Base-by-base conservation (phyloP, 92 coral and sea anemone species). In the Zoanthus sociatus region DNA sequence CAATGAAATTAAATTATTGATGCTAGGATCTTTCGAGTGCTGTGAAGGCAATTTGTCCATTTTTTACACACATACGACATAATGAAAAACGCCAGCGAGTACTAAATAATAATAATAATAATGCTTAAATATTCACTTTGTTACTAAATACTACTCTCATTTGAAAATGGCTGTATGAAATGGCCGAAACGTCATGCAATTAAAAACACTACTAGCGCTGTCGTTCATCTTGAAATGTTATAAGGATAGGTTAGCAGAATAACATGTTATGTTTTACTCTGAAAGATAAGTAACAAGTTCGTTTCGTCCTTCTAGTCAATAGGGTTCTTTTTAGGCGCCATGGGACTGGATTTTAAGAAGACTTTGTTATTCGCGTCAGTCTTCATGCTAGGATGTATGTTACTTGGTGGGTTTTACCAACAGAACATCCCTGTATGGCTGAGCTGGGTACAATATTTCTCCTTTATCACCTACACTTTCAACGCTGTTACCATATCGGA, bases 391-490 rank as follows among this genome's bases (percentile, higher is more conserved):
- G 48, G 89, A 0, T 77, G 88, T 5, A 96, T 96, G 99, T 73
- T 96, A 86, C 87, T 95, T 20, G 99, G 97, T 10, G 99, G 99
- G 21, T 96, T 96, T 71, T 96, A 90, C 78, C 98, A 95, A 60
- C 84, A 90, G 30, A 78, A 93, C 83, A 87, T 96, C 0, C 99
- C 99, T 0, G n/a, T 91, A 3, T 96, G 99, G 99, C 79, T 96
- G 70, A 32, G 75, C 13, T 96, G 99, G 99, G 72, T 90, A 48
- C 92, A 93, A 9, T 92, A 93, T 42, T 0, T 89, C 46, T 88
- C 98, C 32, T 96, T 89, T 71, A 30, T 95, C 53, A 73, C 89
- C 8, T 96, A 95, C 83, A 83, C 99, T 10, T 96, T 78, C 87
- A 93, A 93, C 10, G 96, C 92, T 31, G 79, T 88, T 58, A 87